Evolutionary conservation across 2,113 vertebrate genomes (phyloP).

Genomic region (Catharus fuscescens): DNA sequence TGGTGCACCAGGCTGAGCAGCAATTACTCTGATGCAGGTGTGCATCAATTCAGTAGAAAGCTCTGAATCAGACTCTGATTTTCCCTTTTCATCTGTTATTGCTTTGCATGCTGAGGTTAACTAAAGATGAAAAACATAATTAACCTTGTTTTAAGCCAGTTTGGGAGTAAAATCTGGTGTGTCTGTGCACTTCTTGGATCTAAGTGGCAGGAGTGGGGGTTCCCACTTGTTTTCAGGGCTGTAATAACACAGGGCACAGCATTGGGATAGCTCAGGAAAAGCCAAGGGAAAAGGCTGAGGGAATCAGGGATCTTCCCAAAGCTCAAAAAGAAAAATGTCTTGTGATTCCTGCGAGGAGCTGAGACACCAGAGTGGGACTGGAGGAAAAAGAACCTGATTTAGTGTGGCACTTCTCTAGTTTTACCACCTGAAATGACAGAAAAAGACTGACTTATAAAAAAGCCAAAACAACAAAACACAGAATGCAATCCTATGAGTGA

Average conservation of each 20-base stretch:
- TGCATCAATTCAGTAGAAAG: not conserved
- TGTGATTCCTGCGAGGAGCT: not conserved
- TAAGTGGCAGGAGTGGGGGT: not conserved
- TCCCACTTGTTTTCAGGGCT: not conserved
- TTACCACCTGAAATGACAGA: not conserved
- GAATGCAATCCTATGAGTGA: not conserved
- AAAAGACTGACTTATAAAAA: not conserved
- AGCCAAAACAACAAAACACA: not conserved
- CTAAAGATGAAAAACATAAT: not conserved
- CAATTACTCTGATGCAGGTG: not conserved
- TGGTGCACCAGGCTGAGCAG: not conserved
- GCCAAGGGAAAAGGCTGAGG: not conserved
- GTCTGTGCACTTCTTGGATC: not conserved
- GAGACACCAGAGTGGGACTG: not conserved
- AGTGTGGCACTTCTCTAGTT: not conserved
- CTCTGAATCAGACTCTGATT: not conserved
- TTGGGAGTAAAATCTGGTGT: not conserved
- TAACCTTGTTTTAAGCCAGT: not conserved
- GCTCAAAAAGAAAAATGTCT: not conserved
- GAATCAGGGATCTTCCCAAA: not conserved
- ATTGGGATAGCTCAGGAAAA: not conserved
- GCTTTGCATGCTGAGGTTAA: not conserved
- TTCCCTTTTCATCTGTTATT: not conserved
- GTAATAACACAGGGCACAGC: accelerated
- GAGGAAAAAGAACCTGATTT: not conserved